Evolutionary conservation across 2,797 vertebrate genomes (phyloP), one percentile per base, ranked within the genome.

Genomic region (Menidia menidia): DNA sequence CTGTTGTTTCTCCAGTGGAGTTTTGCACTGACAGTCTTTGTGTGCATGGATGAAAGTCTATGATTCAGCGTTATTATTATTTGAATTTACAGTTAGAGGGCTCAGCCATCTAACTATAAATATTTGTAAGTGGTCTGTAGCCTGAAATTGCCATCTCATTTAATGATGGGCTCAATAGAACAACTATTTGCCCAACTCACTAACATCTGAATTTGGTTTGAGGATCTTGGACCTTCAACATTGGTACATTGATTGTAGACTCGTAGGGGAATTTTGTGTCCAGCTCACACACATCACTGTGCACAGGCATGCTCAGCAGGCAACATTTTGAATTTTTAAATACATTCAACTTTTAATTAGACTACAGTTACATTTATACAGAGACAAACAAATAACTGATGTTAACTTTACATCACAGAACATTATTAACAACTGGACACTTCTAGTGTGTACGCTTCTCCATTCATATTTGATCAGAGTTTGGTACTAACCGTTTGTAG

Each of bases 331-430:
- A 7, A 15, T 12, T 43, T 75, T 85, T 81, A 82, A 83, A 88
- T 86, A 78, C 61, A 60, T 71, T 51, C 71, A 56, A 44, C 10
- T 77, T 92, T 92, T 90, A 90, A 87, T 92, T 60, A 44, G 32
- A 30, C 84, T 84, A 86, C 86, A 81, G 15, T 77, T 42, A 91
- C 87, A 90, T 84, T 83, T 84, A 83, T 82, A 89, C 81, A 86
- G 63, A 84, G 81, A 91, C 87, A 88, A 68, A 88, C 75, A 71
- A 60, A 80, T 76, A 72, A 60, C 51, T 54, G 58, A 58, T 77
- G 54, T 65, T 53, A 73, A 69, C 61, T 85, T 70, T 86, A 84
- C 81, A 81, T 57, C 39, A 71, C 55, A 41, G 47, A 39, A 73
- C 74, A 72, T 45, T 41, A 60, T 56, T 52, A 66, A 70, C 45